Percentiles rank a stretch among this genome's conserved stretches.
phyloP scores from a whole-genome alignment of 2,888 invertebrate species.

The Aleiodes alternator region DNA sequence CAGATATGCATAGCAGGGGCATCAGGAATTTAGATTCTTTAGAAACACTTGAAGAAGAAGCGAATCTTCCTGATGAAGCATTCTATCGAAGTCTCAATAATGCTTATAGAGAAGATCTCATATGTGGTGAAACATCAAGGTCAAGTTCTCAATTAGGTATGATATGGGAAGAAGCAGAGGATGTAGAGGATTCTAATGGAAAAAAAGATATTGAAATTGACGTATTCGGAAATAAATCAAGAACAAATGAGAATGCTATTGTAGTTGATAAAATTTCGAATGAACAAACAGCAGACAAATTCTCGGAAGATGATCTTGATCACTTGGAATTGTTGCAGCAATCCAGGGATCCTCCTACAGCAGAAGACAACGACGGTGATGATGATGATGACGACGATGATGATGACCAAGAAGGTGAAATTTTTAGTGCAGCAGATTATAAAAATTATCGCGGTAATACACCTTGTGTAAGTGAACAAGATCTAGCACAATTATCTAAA shows the following conservation, averaged over 20 bases:
- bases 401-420: slow-evolving; percentile 79
- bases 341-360: slow-evolving; percentile 34
- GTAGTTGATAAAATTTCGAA: slow-evolving; percentile 46
- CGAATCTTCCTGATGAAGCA: slow-evolving; percentile 85
- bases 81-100: slow-evolving; percentile 92
- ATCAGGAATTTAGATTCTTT: slow-evolving; percentile 69
- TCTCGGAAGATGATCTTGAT: slow-evolving; percentile 78
- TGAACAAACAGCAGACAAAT: slow-evolving; percentile 59
- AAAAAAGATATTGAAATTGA: slow-evolving; percentile 63
- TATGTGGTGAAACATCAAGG: slow-evolving; percentile 79
- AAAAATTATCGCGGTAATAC: slow-evolving; percentile 87
- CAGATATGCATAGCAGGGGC: slow-evolving; percentile 70
- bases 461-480: slow-evolving; percentile 86
- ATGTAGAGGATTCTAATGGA: slow-evolving; percentile 79
- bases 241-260: slow-evolving; percentile 55
- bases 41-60: slow-evolving; percentile 76
- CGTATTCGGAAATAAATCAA: slow-evolving; percentile 55
- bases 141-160: slow-evolving; percentile 87
- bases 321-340: slow-evolving; percentile 39
- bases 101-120: slow-evolving; percentile 89
- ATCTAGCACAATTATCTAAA: slow-evolving; percentile 85
- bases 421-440: slow-evolving; percentile 86
- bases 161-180: slow-evolving; percentile 92
- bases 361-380: slow-evolving; percentile 23
- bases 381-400: slow-evolving; percentile 76